Evolutionary conservation across 2,888 invertebrate species (phyloP), one percentile per base, ranked within the genome.

Genomic region (Diachrysia chrysitis): DNA sequence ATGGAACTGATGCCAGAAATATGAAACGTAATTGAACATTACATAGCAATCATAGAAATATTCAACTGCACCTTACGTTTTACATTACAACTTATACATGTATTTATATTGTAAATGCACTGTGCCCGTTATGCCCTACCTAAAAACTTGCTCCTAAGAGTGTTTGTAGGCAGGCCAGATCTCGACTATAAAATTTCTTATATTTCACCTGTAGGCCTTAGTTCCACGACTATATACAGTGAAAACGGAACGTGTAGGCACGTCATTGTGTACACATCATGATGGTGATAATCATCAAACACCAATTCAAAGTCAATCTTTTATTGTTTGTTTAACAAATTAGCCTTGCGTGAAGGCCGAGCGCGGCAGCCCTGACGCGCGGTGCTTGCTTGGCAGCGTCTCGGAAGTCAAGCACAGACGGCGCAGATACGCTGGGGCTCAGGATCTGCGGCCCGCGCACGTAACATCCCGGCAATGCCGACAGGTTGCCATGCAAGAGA

Each of bases 361-460:
- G 57, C 32, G 32, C 10, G 42, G 57, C 57, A 58, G 23, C 57
- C 57, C 57, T 58, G 48, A 19, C 19, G 48, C 3, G 21, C 19
- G 57, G 16, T 21, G 37, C 37, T 19, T n/a, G 56, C 35, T 37
- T 12, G 37, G 12, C 55, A 55, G 29, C 57, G 37, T 6, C 32
- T 58, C 57, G 57, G 57, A 58, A 58, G 57, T 58, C 57, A 58
- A 42, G 57, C 57, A 21, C 37, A 16, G 0, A 21, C 42, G 21
- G 57, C 57, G 37, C 37, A 16, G 0, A 21, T 23, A 16, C 14
- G 14, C 56, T 42, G n/a, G 16, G 17, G 21, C 48, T 1, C 48
- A 19, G 48, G 12, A 16, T n/a, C n/a, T n/a, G n/a, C 42, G 42
- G n/a, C 42, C n/a, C n/a, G 32, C 10, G 32, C 42, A 51, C 48